Evolutionary conservation across 2,113 vertebrate species (phyloP).

Genomic region (Ciconia maguari): DNA sequence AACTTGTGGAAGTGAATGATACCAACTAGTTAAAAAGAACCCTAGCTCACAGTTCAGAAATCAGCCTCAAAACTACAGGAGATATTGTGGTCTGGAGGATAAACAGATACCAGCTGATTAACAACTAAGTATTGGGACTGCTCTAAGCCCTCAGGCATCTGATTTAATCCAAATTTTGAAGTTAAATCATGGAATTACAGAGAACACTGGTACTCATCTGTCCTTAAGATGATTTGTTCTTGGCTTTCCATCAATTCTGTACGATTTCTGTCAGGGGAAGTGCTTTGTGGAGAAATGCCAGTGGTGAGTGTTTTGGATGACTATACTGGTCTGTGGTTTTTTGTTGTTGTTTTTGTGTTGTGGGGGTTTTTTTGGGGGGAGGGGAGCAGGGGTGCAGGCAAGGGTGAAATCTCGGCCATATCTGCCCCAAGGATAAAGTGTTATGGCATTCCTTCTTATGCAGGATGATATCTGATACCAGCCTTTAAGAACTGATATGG

Average conservation of each 20-base stretch:
- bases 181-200: not conserved
- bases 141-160: not conserved
- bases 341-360: not conserved
- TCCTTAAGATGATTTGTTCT: not conserved
- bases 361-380: accelerated
- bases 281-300: not conserved
- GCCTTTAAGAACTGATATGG: not conserved
- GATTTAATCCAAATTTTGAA: not conserved
- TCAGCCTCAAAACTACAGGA: not conserved
- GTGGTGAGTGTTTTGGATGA: not conserved
- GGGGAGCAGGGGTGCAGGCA: not conserved
- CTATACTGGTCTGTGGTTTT: not conserved
- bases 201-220: not conserved
- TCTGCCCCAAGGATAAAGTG: not conserved
- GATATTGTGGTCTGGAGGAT: not conserved
- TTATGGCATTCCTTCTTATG: not conserved
- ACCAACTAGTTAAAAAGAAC: not conserved
- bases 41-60: not conserved
- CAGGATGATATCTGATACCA: not conserved
- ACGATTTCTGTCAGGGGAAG: not conserved
- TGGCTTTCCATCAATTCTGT: not conserved
- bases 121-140: not conserved
- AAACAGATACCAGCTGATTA: not conserved
- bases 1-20: not conserved
- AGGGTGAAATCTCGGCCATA: not conserved